Evolutionary conservation across 2,888 invertebrate genomes (phyloP).

Genomic region (Pollenia amentaria): DNA sequence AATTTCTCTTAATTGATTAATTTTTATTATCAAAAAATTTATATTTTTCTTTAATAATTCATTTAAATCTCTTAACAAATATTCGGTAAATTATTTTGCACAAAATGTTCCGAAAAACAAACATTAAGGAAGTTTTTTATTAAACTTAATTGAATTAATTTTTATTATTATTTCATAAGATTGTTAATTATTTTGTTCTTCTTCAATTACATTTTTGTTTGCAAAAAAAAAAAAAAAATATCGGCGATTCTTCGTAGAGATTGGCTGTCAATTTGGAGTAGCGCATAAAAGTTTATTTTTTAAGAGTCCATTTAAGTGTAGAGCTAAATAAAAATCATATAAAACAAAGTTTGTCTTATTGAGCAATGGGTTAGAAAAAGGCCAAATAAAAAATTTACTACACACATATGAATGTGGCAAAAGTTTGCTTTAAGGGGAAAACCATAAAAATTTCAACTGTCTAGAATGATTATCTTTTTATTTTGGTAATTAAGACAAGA

Average conservation of each 20-base stretch:
- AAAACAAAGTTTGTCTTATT: constrained; percentile 14
- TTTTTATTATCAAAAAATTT: background rate
- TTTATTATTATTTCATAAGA: background rate
- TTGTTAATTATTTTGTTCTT: constrained; percentile 1
- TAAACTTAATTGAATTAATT: background rate
- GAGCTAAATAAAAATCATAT: constrained; percentile 35
- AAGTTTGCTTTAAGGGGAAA: background rate
- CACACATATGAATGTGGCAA: background rate
- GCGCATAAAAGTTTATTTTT: background rate
- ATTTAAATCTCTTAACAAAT: background rate
- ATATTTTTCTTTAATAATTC: background rate
- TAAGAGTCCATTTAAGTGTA: constrained; percentile 29
- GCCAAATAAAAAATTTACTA: background rate
- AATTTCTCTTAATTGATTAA: background rate
- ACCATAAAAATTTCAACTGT: background rate
- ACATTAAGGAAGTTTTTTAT: background rate
- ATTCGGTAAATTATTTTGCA: no score
- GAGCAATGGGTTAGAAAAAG: background rate
- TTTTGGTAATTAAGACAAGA: background rate
- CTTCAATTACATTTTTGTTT: no score
- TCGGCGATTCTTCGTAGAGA: background rate
- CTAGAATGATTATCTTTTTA: background rate
- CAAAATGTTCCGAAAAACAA: no score
- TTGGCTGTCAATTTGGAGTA: background rate
- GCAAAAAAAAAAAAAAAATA: background rate